Base-by-base conservation (phyloP, 2,797 vertebrate species). In the Lophotriccus pileatus region DNA sequence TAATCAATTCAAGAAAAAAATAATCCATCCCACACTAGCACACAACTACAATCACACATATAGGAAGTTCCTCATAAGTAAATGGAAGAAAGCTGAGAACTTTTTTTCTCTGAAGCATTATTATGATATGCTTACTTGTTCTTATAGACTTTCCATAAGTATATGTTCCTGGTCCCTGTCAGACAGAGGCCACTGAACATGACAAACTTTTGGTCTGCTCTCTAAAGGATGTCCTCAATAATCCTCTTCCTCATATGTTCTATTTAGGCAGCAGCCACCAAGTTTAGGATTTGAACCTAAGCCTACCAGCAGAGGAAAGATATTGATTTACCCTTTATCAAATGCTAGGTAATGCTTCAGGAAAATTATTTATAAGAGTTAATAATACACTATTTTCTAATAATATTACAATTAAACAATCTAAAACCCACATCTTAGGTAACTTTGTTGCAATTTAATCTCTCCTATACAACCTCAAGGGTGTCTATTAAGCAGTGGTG, bases 401-500 rank as follows among this genome's bases (percentile, higher is more conserved):
- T 92, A 79, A 55, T 74, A 44, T 55, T 94, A 53, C 47, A 67
- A 90, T 80, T 96, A 93, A 59, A 34, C 36, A 91, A 94, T 79
- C 28, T 80, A 93, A 91, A 95, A 89, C 21, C 16, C 74, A 58
- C 18, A 68, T 36, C n/a, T 87, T 58, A 44, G 44, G 34, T 78
- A 68, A 60, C 28, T 94, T 70, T 37, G 16, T 84, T 95, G 60
- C 47, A 84, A 84, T 89, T 95, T 90, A 94, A 87, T 75, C 6
- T 36, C 39, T 62, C 36, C 34, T 85, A 94, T 96, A 79, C 64
- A 93, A 82, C n/a, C 88, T 36, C 44, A 47, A 92, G 73, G 34
- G 11, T 62, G 22, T 85, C 58, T 62, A 58, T 91, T 95, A 81
- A 83, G 36, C n/a, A 73, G 41, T 6, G 8, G 10, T 43, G 16